Evolutionary conservation across 2,888 invertebrate genomes (phyloP).

Genomic region (Argyra leucocephala): DNA sequence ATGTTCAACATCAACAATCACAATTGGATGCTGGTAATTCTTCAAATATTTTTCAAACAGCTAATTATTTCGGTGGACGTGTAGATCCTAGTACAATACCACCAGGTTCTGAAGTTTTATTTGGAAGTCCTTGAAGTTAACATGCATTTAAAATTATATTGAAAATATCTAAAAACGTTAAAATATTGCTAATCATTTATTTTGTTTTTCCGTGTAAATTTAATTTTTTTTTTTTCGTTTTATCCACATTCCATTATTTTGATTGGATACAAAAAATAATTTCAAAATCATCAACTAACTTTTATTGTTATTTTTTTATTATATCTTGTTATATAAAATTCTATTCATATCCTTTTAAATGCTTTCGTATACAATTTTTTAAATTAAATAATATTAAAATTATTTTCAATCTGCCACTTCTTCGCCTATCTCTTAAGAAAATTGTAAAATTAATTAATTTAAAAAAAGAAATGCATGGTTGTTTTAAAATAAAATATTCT

Average conservation of each 20-base stretch:
- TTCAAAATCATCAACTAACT: not conserved
- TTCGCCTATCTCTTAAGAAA: not conserved
- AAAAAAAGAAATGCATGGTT: not conserved
- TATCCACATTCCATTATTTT: not conserved
- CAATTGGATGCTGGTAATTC: conserved; percentile 8
- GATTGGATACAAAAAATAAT: not conserved
- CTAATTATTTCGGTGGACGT: conserved; percentile 54
- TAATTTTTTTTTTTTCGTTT: too few species aligned
- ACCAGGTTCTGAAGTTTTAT: conserved; percentile 55
- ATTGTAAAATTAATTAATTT: not conserved
- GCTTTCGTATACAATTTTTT: too few species aligned
- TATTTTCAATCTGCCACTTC: not conserved
- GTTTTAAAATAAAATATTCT: not conserved
- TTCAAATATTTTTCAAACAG: conserved; percentile 49
- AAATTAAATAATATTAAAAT: not conserved
- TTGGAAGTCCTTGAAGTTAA: conserved; percentile 41
- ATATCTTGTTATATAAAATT: not conserved
- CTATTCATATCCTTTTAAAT: too few species aligned
- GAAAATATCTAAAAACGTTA: too few species aligned
- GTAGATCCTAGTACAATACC: conserved; percentile 47
- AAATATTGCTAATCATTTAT: not conserved
- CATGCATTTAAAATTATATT: too few species aligned
- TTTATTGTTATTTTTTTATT: not conserved
- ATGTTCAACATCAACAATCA: conserved; percentile 20
- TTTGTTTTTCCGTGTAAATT: too few species aligned